Evolutionary conservation across 23 tunicate genomes (phyloP).

Genomic region (Halocynthia roretzi): DNA sequence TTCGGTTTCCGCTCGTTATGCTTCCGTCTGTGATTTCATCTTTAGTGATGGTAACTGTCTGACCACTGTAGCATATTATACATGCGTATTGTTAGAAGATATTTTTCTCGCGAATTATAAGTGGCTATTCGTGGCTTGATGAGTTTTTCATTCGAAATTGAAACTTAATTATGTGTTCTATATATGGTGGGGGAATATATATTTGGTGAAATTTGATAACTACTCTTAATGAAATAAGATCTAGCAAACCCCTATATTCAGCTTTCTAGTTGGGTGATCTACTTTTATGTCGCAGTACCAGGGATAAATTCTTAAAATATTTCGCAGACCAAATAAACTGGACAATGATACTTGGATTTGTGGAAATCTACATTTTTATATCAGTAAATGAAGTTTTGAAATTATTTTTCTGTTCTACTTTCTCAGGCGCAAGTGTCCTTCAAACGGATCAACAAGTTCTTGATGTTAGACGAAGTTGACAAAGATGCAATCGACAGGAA

Average conservation of each 20-base stretch:
- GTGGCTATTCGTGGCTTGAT: not conserved
- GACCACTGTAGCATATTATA: not conserved
- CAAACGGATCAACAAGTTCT: constrained; percentile 53
- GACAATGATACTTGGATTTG: not conserved
- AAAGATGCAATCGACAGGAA: constrained; percentile 42
- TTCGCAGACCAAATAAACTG: not conserved
- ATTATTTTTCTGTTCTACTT: not conserved
- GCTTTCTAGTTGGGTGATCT: too few relatives aligned
- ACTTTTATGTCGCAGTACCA: not conserved
- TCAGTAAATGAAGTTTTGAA: not conserved
- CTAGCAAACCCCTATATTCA: too few relatives aligned
- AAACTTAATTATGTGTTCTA: not conserved
- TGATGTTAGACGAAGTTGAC: constrained; percentile 56
- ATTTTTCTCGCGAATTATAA: not conserved
- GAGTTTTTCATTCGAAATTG: not conserved
- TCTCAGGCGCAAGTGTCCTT: constrained; percentile 73
- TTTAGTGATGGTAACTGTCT: constrained; percentile 34
- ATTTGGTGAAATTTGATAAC: too few relatives aligned
- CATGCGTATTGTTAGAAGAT: too few relatives aligned
- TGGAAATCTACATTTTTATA: not conserved
- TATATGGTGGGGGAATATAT: too few relatives aligned
- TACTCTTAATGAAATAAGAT: too few relatives aligned
- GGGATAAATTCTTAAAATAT: not conserved
- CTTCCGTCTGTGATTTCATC: constrained; percentile 65
- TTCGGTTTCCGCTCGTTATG: constrained; percentile 70